Conservation (phyloP, 1,140 invertebrate genomes). For the Platyscapa corneri region DNA sequence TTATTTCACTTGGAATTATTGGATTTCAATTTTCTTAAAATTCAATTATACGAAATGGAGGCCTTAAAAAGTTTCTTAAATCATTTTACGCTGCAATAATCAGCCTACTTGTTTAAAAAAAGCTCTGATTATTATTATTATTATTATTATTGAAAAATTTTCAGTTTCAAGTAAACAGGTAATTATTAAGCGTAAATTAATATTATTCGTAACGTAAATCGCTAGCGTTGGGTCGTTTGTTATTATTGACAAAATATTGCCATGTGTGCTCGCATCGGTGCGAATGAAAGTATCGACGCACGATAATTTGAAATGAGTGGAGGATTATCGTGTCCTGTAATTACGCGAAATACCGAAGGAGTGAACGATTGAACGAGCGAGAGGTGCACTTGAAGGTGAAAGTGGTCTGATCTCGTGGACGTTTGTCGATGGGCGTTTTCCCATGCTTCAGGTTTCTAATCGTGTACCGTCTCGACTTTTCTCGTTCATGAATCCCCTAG, state of each 20-base stretch:
- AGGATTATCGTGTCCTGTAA: neutral
- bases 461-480: slow-evolving; percentile 79
- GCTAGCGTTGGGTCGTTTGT: neutral
- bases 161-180: neutral
- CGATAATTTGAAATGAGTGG: neutral
- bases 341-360: neutral
- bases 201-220: no score
- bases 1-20: no score
- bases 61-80: no score
- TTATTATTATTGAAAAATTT: neutral
- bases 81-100: no score
- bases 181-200: neutral
- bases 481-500: slow-evolving; percentile 83
- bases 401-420: slow-evolving; percentile 41
- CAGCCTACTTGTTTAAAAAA: no score
- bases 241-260: neutral
- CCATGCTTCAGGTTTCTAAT: slow-evolving; percentile 73
- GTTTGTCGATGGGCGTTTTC: slow-evolving; percentile 23
- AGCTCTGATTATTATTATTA: no score
- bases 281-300: neutral
- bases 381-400: neutral
- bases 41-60: no score
- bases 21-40: no score
- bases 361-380: neutral
- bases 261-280: neutral